Percentiles rank a stretch among this genome's conserved stretches.
Evolutionary conservation across 2,888 invertebrate species (phyloP).

Genomic region (Coleophora deauratella): DNA sequence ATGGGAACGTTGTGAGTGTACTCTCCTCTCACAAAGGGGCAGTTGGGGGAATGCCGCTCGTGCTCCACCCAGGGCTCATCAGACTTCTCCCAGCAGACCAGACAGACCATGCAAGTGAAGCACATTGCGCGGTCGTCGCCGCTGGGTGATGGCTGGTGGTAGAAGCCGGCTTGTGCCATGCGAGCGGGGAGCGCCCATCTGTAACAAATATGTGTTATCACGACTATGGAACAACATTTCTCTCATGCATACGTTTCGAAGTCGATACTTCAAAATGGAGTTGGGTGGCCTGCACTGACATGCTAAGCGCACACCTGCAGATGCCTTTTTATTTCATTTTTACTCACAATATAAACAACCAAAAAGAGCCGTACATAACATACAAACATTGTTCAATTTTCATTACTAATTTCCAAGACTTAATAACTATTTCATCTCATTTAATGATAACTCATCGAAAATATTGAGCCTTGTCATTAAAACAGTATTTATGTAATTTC

Average conservation of each 20-base stretch:
- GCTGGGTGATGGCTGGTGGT: constrained; percentile 91
- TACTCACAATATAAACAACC: too few species aligned
- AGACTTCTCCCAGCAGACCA: constrained; percentile 97
- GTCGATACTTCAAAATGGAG: too few species aligned
- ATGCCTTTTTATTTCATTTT: too few species aligned
- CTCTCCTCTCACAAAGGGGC: constrained; percentile 95
- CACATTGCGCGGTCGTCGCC: constrained; percentile 97
- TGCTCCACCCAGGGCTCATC: constrained; percentile 99
- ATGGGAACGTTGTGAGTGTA: constrained; percentile 96
- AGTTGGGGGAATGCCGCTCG: constrained; percentile 93
- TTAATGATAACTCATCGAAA: too few species aligned
- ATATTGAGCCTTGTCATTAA: too few species aligned
- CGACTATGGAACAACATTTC: background rate
- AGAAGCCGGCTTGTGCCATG: constrained; percentile 98
- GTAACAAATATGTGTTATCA: constrained; percentile 10
- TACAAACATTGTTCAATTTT: too few species aligned
- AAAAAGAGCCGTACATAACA: too few species aligned
- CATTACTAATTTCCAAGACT: too few species aligned
- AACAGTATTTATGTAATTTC: too few species aligned
- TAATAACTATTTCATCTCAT: too few species aligned
- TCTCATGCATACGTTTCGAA: background rate
- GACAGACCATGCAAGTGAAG: constrained; percentile 94
- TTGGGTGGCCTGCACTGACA: too few species aligned
- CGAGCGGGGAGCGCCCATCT: constrained; percentile 97
- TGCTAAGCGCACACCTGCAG: too few species aligned